phyloP scores from a whole-genome alignment of 1,140 invertebrate species.

The Odontomachus brunneus region DNA sequence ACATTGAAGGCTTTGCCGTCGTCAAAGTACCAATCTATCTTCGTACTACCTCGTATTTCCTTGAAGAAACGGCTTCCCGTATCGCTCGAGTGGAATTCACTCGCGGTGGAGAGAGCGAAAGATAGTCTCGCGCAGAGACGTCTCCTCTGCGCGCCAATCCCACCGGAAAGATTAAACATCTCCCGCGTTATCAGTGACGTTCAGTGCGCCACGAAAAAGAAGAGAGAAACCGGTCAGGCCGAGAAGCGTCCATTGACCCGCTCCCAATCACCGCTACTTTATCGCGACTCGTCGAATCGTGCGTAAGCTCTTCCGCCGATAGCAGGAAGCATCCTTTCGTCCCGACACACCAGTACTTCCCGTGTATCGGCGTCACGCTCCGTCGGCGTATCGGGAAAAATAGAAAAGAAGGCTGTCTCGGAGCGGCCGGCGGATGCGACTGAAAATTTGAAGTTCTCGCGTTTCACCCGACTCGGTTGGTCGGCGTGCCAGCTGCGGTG shows the following conservation, averaged over 20 bases:
- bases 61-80: neutral
- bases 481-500: conserved; percentile 17
- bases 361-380: conserved; percentile 45
- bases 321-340: conserved; percentile 47
- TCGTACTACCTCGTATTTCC: neutral
- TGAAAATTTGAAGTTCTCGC: conserved; percentile 22
- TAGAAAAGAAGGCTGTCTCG: conserved; percentile 20
- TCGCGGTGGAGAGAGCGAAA: conserved; percentile 22
- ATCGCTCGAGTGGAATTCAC: neutral
- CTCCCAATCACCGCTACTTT: conserved; percentile 59
- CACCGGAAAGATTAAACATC: conserved; percentile 44
- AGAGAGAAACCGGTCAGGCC: conserved; percentile 7
- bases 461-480: conserved; percentile 35
- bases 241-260: conserved; percentile 50
- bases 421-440: neutral
- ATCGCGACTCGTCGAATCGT: conserved; percentile 58
- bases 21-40: neutral
- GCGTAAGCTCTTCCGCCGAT: conserved; percentile 53
- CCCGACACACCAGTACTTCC: conserved; percentile 53
- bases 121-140: neutral
- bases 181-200: conserved; percentile 13
- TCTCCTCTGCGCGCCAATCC: neutral
- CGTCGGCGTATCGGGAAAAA: conserved; percentile 37
- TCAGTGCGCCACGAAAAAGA: conserved; percentile 16
- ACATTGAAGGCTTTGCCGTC: too few relatives aligned